Base-by-base conservation (phyloP, 2,797 vertebrate species). In the Erethizon dorsatum region DNA sequence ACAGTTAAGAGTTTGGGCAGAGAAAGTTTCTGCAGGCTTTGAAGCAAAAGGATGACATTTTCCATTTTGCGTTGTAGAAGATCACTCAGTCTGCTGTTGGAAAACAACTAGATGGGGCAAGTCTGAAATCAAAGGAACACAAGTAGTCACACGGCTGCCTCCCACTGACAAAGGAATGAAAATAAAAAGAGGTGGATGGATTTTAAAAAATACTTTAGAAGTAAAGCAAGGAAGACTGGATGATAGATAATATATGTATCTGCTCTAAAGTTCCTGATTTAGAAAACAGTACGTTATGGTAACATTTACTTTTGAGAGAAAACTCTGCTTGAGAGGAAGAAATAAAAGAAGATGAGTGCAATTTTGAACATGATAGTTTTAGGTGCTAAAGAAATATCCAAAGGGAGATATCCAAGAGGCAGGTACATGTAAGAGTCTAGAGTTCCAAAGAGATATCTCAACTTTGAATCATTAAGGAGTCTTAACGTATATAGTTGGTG, bases 301-400 rank as follows among this genome's bases (percentile, higher is more conserved):
- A 61, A 15, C n/a, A 5, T 54, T 88, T 79, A 52, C 37, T 88
- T 33, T 1, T 41, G 59, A 86, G 15, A 95, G 54, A 82, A 90
- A 54, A 83, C 15, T 56, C 6, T 84, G 28, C 22, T 90, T 87
- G 37, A 87, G 20, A 88, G n/a, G 47, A 24, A 56, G 37, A 71
- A 90, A 56, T 67, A 87, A 88, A 92, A 84, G 37, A 71, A 67
- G 13, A 33, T 75, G 41, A 65, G 15, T 92, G 90, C 57, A 45
- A 6, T 47, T 82, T 84, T 50, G 47, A 37, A 54, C 24, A 28
- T 4, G 2, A n/a, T 18, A 59, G 24, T 75, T 73, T 91, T 22
- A 91, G 45, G 41, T 13, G 24, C 57, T 57, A 85, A 54, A 33
- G 7, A 90, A 28, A 65, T 41, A 59, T 41, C 41, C 50, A 79